These are phyloP conservation scores for Sebastes itinus DNA, from an alignment of 2,797 vertebrate species.

Conservation along the genomic window DNA sequence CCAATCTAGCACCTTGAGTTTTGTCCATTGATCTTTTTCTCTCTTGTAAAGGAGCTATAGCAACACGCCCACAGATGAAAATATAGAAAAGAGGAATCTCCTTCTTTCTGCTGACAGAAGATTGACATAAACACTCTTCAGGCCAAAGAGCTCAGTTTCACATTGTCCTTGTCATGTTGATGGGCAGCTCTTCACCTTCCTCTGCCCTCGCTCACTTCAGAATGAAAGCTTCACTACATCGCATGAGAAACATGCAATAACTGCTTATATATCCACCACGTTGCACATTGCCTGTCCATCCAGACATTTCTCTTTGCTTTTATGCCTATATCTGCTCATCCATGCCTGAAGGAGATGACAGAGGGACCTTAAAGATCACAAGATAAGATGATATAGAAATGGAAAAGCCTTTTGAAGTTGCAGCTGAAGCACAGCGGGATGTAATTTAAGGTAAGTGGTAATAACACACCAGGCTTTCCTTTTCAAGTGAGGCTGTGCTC, in stretches of 20 bases:
- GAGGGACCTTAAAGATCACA: slow-evolving; percentile 48
- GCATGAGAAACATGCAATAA: neutral
- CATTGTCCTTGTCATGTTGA: slow-evolving; percentile 8
- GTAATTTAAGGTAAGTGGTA: slow-evolving; percentile 45
- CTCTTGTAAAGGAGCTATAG: slow-evolving; percentile 4
- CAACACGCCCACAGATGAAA: slow-evolving; percentile 2
- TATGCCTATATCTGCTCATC: slow-evolving; percentile 21
- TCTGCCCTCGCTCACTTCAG: neutral
- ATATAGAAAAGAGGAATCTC: slow-evolving; percentile 2
- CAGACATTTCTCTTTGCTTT: slow-evolving; percentile 40
- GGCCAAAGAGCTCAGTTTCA: slow-evolving; percentile 27
- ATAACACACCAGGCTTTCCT: slow-evolving; percentile 39
- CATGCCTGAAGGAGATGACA: slow-evolving; percentile 32
- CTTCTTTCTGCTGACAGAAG: neutral
- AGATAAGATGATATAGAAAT: slow-evolving; percentile 40
- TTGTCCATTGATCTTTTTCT: neutral
- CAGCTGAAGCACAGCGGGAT: slow-evolving; percentile 32
- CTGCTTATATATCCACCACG: slow-evolving; percentile 7
- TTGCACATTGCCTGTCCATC: slow-evolving; percentile 54
- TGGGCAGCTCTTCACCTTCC: neutral
- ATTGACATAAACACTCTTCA: neutral
- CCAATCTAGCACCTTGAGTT: neutral
- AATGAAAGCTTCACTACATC: neutral
- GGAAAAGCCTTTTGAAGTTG: slow-evolving; percentile 51
- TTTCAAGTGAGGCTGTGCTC: slow-evolving; percentile 39